A percentile compares a stretch with the other conserved stretches of the same genome.
These are phyloP conservation scores for Matsumyia berberina DNA, from an alignment of 2,888 invertebrate genomes.

Conservation along the genomic window DNA sequence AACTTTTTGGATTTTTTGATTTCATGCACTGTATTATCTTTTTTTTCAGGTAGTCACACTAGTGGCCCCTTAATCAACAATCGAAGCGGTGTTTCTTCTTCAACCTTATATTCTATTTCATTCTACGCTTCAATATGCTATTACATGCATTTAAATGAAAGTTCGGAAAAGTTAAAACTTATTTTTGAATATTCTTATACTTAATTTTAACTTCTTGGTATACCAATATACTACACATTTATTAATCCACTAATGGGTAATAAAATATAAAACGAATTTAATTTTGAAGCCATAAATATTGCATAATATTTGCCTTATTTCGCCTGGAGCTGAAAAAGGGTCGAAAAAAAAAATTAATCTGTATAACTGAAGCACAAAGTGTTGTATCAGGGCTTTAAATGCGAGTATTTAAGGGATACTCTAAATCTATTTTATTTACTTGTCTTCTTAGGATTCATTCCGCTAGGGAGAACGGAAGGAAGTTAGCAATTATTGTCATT, in stretches of 20 bases:
- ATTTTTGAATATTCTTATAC: too few species aligned
- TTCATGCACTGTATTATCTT: too few species aligned
- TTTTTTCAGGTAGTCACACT: too few species aligned
- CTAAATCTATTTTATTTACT: slow-evolving; percentile 40
- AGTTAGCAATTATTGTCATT: slow-evolving; percentile 24
- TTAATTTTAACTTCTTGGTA: too few species aligned
- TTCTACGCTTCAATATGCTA: too few species aligned
- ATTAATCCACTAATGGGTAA: slow-evolving; percentile 46
- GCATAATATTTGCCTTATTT: slow-evolving; percentile 36
- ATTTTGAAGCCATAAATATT: slow-evolving; percentile 34
- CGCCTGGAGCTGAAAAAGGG: slow-evolving; percentile 14
- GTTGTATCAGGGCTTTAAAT: slow-evolving; percentile 40
- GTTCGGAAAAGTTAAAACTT: too few species aligned
- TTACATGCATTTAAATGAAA: too few species aligned
- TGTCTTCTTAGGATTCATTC: slow-evolving; percentile 17
- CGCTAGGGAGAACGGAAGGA: neutral
- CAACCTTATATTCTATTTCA: too few species aligned
- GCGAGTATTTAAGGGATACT: slow-evolving; percentile 13
- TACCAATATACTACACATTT: too few species aligned
- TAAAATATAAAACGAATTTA: slow-evolving; percentile 33
- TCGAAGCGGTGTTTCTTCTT: too few species aligned
- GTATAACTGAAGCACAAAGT: slow-evolving; percentile 20
- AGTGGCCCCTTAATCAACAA: too few species aligned
- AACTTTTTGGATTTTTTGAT: too few species aligned
- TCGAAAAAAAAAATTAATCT: slow-evolving; percentile 46